Base-by-base conservation (phyloP, 2,113 vertebrate species). In the Antennarius striatus region DNA sequence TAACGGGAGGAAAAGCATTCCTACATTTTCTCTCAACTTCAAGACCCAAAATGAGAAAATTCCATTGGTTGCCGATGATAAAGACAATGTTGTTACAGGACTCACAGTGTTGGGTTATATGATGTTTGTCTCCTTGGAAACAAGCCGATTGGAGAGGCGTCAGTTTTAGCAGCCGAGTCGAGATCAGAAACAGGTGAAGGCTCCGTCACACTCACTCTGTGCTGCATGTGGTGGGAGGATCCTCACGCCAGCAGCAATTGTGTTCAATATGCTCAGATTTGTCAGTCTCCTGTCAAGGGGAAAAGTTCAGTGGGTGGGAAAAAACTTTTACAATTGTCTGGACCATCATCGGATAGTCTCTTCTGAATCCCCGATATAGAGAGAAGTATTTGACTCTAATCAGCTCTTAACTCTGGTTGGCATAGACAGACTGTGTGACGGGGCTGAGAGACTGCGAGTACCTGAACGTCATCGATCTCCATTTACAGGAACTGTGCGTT, bases 161-260 rank as follows among this genome's bases (percentile, higher is more conserved):
- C n/a, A 6, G 63, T 40, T 63, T 75, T 28, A 64, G 75, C 64
- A 54, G 72, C 40, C 15, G 50, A 73, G 65, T 51, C 8, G 4
- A 81, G 82, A 88, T 90, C 81, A 84, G 82, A 88, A 89, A 77
- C 82, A 88, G 74, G 81, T 87, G 85, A 87, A 58, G 69, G 75
- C 61, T 71, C 51, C 12, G 42, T 69, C 46, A 61, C 28, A 28
- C 30, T 47, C 46, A 63, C 51, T 80, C 17, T 57, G 16, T n/a
- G 15, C 54, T 32, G 17, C 50, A 29, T 7, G 12, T 57, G 54
- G 30, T 42, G 49, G 59, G 52, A 57, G 53, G 40, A 58, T 51
- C 15, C 36, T 48, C 42, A 66, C 12, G 47, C 65, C 70, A 63
- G 46, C 39, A 17, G 50, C 57, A 69, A 50, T 56, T 70, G 47